Evolutionary conservation across 2,888 invertebrate genomes (phyloP).

Genomic region (Eueremaeus valkanovi): DNA sequence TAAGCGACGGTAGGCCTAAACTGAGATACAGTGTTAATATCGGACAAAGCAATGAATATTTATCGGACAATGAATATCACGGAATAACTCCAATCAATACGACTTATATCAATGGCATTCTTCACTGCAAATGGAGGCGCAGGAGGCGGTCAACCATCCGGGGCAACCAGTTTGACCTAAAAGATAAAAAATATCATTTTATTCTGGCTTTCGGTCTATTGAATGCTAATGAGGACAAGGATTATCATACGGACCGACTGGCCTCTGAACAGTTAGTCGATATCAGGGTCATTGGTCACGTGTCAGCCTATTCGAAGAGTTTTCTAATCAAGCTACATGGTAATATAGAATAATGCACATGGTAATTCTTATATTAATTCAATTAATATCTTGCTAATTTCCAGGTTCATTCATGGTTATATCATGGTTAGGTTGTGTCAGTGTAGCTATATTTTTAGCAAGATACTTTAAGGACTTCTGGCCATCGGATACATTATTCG

Average conservation of each 20-base stretch:
- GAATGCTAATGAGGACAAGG: slow-evolving; percentile 27
- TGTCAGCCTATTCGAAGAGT: slow-evolving; percentile 25
- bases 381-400: background rate
- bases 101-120: slow-evolving; percentile 28
- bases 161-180: slow-evolving; percentile 66
- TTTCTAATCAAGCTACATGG: slow-evolving; percentile 50
- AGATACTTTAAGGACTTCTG: slow-evolving; percentile 85
- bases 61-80: slow-evolving; percentile 36
- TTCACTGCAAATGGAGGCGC: slow-evolving; percentile 42
- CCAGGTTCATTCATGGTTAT: slow-evolving; percentile 75
- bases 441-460: slow-evolving; percentile 77
- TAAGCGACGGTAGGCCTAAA: slow-evolving; percentile 33
- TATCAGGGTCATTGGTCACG: slow-evolving; percentile 48
- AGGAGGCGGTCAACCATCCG: slow-evolving; percentile 54
- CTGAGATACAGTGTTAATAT: slow-evolving; percentile 33
- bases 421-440: slow-evolving; percentile 84
- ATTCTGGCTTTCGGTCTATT: slow-evolving; percentile 66
- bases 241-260: slow-evolving; percentile 68
- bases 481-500: slow-evolving; percentile 73
- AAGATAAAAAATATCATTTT: slow-evolving; percentile 64
- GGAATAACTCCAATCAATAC: slow-evolving; percentile 30
- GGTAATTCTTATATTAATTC: slow-evolving; percentile 11
- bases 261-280: slow-evolving; percentile 58
- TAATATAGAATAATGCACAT: slow-evolving; percentile 48
- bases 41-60: slow-evolving; percentile 35